Percentiles rank a stretch among this genome's conserved stretches.
These are phyloP conservation scores for Pomatorhinus ruficollis DNA, from an alignment of 2,113 vertebrate species.

Conservation along the genomic window DNA sequence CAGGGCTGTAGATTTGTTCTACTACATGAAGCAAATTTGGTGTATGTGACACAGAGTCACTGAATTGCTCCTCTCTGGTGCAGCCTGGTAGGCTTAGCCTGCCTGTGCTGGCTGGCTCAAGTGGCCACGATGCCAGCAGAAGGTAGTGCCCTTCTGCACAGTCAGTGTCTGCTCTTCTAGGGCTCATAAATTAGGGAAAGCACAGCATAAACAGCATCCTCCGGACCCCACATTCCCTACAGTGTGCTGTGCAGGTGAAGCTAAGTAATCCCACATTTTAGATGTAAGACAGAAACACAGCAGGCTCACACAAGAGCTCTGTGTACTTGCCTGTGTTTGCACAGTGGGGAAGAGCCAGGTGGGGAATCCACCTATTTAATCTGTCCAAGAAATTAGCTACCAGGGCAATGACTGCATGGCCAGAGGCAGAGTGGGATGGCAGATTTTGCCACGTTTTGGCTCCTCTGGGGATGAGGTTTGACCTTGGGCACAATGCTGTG, in stretches of 20 bases:
- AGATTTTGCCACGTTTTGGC: background rate
- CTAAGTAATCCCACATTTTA: background rate
- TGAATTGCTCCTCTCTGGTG: background rate
- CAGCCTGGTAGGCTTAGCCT: background rate
- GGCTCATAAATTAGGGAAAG: background rate
- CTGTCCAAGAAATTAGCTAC: background rate
- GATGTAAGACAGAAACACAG: background rate
- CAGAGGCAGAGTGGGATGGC: background rate
- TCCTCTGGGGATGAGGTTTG: background rate
- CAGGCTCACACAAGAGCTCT: background rate
- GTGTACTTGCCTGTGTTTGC: background rate
- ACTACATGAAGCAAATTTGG: background rate
- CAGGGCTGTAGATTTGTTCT: background rate
- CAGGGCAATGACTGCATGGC: background rate
- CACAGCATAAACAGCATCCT: rapidly evolving
- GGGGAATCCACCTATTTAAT: background rate
- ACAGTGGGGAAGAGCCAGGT: rapidly evolving
- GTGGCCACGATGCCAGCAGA: rapidly evolving
- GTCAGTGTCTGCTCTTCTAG: background rate
- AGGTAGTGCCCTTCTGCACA: background rate
- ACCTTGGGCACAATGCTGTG: rapidly evolving
- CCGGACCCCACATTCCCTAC: background rate
- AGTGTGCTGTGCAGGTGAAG: background rate
- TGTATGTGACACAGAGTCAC: background rate
- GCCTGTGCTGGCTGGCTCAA: background rate